Evolutionary conservation across 2,797 vertebrate species (phyloP).

Genomic region (Peromyscus attwateri): DNA sequence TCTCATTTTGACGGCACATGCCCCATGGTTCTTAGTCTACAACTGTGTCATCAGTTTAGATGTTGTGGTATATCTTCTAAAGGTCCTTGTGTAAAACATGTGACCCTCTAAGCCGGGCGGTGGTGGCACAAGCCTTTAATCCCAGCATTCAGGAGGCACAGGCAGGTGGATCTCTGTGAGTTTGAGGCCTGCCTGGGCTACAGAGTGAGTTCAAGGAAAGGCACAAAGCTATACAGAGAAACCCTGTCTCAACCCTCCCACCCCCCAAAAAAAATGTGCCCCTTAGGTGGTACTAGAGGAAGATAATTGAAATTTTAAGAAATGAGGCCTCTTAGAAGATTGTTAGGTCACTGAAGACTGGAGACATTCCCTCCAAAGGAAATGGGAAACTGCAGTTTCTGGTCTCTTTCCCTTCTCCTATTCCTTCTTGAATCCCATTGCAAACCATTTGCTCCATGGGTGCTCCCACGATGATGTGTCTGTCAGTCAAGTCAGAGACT

Average conservation of each 20-base stretch:
- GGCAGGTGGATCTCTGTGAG: no score
- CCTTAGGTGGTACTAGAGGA: neutral
- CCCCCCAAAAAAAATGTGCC: neutral
- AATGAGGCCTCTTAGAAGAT: neutral
- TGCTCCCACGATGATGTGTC: neutral
- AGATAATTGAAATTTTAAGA: neutral
- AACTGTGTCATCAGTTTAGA: neutral
- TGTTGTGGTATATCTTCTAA: neutral
- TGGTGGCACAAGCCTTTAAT: no score
- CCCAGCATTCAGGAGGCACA: no score
- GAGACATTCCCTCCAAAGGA: neutral
- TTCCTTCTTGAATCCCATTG: neutral
- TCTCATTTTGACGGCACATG: neutral
- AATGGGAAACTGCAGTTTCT: neutral
- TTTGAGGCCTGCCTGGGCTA: no score
- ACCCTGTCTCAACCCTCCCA: no score
- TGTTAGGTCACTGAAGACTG: neutral
- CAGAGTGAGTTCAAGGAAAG: no score
- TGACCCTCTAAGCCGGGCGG: neutral
- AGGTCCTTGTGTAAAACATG: neutral
- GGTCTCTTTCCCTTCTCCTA: neutral
- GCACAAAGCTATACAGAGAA: no score
- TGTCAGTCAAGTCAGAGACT: neutral
- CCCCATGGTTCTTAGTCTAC: neutral
- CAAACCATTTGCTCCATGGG: neutral